phyloP scores from a whole-genome alignment of 2,113 vertebrate genomes.

The Muntiacus reevesi region DNA sequence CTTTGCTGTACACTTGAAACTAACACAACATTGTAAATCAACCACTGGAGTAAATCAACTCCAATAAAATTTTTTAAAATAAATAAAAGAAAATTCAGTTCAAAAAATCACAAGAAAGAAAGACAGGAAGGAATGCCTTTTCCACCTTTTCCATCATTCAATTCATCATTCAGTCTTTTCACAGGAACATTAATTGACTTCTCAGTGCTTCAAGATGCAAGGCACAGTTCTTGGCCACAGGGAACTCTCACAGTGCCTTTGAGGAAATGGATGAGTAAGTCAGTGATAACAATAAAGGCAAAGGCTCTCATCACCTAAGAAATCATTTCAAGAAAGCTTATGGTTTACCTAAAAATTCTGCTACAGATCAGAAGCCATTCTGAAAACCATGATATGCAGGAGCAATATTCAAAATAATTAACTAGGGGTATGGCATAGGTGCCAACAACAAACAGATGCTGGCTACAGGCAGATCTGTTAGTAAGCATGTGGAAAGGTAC shows the following conservation, averaged over 20 bases:
- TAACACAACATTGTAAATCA: background rate
- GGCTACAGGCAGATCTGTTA: background rate
- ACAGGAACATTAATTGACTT: background rate
- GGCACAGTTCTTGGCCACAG: background rate
- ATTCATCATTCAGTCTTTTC: background rate
- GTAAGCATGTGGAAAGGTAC: background rate
- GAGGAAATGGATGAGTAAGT: background rate
- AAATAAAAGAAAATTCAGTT: background rate
- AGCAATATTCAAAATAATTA: slow-evolving; percentile 1
- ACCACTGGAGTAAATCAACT: background rate
- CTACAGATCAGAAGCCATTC: background rate
- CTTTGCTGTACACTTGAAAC: background rate
- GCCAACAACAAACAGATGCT: background rate
- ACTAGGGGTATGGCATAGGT: background rate
- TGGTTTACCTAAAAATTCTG: background rate
- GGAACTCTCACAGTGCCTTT: background rate
- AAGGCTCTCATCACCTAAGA: background rate
- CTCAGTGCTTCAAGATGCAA: background rate
- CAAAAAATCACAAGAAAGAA: background rate
- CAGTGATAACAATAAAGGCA: background rate
- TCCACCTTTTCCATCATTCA: background rate
- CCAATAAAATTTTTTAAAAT: background rate
- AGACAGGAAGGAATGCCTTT: background rate
- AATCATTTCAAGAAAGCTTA: background rate
- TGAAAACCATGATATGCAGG: background rate